Evolutionary conservation across 2,888 invertebrate species (phyloP).

Genomic region (Choristoneura rosaceana): DNA sequence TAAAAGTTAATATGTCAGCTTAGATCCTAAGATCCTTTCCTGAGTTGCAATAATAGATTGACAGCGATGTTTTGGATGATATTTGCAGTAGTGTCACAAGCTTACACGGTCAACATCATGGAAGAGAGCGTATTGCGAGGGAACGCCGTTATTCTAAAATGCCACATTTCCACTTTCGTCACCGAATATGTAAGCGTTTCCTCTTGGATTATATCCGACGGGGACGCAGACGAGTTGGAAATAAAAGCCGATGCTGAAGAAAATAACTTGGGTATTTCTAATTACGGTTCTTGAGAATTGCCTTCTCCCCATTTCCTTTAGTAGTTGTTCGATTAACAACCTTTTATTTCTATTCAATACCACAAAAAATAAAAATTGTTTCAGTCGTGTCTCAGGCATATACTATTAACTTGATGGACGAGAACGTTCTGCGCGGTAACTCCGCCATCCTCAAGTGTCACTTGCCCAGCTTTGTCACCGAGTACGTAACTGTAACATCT

Average conservation of each 20-base stretch:
- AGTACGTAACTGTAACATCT: slow-evolving; percentile 94
- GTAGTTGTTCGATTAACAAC: slow-evolving; percentile 23
- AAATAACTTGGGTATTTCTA: slow-evolving; percentile 69
- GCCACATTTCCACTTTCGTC: slow-evolving; percentile 96
- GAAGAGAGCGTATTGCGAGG: slow-evolving; percentile 96
- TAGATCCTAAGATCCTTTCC: slow-evolving; percentile 39
- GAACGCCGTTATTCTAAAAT: slow-evolving; percentile 95
- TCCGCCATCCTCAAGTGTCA: slow-evolving; percentile 96
- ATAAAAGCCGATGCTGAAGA: slow-evolving; percentile 69
- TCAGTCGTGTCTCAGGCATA: slow-evolving; percentile 96
- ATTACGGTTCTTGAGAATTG: slow-evolving; percentile 17
- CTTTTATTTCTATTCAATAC: slow-evolving; percentile 24
- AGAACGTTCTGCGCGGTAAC: slow-evolving; percentile 95
- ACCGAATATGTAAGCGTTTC: slow-evolving; percentile 95
- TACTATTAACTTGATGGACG: slow-evolving; percentile 96
- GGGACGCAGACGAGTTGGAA: slow-evolving; percentile 77
- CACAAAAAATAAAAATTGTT: slow-evolving; percentile 55
- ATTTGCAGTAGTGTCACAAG: slow-evolving; percentile 93
- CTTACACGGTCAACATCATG: slow-evolving; percentile 95
- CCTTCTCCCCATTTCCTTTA: slow-evolving; percentile 35
- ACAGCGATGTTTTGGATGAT: slow-evolving; percentile 52
- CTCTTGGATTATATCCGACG: slow-evolving; percentile 94
- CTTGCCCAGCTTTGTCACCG: slow-evolving; percentile 96
- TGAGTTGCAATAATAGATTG: slow-evolving; percentile 2
- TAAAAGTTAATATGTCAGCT: slow-evolving; percentile 15